Conservation (phyloP, 2,797 vertebrate genomes). For the Orestias chungarensis region DNA sequence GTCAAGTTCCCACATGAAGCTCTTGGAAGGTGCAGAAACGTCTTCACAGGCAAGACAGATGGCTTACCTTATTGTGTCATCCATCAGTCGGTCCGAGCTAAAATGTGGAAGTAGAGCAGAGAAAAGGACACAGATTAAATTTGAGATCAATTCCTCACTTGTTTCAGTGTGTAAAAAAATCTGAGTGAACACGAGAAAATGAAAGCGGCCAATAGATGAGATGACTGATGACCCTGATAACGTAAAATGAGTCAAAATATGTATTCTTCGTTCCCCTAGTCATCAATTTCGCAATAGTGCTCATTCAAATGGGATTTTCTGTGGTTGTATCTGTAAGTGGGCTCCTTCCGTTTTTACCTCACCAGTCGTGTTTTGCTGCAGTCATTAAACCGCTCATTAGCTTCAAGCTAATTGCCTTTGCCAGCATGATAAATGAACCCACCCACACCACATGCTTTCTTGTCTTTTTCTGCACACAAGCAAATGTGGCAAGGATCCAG, state of each 20-base stretch:
- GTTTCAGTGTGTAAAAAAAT: background rate
- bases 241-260: slow-evolving; percentile 45
- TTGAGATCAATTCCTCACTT: background rate
- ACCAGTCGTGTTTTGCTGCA: slow-evolving; percentile 55
- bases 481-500: background rate
- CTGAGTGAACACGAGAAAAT: slow-evolving; percentile 10
- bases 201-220: slow-evolving; percentile 20
- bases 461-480: slow-evolving; percentile 8
- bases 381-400: slow-evolving; percentile 71
- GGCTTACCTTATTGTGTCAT: slow-evolving; percentile 98
- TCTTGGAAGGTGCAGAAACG: background rate
- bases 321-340: slow-evolving; percentile 38
- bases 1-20: background rate
- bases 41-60: background rate
- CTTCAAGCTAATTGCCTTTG: slow-evolving; percentile 62
- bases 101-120: slow-evolving; percentile 17
- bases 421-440: slow-evolving; percentile 38
- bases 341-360: slow-evolving; percentile 30
- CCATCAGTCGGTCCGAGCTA: slow-evolving; percentile 97
- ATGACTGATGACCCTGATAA: slow-evolving; percentile 40
- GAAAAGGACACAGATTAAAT: slow-evolving; percentile 30
- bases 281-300: slow-evolving; percentile 20
- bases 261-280: slow-evolving; percentile 38
- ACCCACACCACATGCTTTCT: slow-evolving; percentile 17
- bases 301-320: slow-evolving; percentile 17